A percentile compares a stretch with the other conserved stretches of the same genome.
Conservation (phyloP, 1,140 invertebrate genomes). For the Drosophila auraria region DNA sequence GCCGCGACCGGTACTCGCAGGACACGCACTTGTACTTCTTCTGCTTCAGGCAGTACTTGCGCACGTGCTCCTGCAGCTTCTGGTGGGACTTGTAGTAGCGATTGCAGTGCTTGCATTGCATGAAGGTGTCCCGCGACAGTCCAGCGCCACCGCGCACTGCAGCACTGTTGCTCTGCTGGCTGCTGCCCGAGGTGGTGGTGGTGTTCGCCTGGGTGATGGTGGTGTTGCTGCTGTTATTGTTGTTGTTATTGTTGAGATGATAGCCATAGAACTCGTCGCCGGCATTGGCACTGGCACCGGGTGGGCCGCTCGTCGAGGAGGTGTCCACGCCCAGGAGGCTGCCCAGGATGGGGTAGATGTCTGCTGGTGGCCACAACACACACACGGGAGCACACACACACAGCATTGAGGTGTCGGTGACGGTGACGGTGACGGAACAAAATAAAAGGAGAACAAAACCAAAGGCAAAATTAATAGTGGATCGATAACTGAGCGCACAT, state of each 20-base stretch:
- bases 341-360: constrained; percentile 83
- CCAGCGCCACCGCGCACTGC: constrained; percentile 17
- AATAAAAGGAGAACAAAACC: constrained; percentile 55
- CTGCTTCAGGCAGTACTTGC: constrained; percentile 82
- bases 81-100: constrained; percentile 78
- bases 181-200: constrained; percentile 14
- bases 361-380: constrained; percentile 69
- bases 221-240: constrained; percentile 27
- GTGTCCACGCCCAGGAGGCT: constrained; percentile 83
- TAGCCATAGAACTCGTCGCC: constrained; percentile 72
- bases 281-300: constrained; percentile 36
- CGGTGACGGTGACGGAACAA: constrained; percentile 28
- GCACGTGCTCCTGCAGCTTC: constrained; percentile 82
- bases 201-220: constrained; percentile 28
- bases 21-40: constrained; percentile 84
- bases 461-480: constrained; percentile 54
- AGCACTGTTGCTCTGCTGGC: constrained; percentile 1
- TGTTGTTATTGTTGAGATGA: constrained; percentile 63
- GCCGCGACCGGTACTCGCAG: constrained; percentile 80
- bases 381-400: constrained; percentile 38
- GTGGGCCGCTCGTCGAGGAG: constrained; percentile 48
- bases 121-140: constrained; percentile 63
- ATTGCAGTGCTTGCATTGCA: constrained; percentile 82
- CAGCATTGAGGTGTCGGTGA: constrained; percentile 28
- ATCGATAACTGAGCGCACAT: constrained; percentile 38